A percentile compares a stretch with the other conserved stretches of the same genome.
These are phyloP conservation scores for Halichondria panicea DNA, from an alignment of 37 sponge, comb jelly and placozoan genomes.

Conservation along the genomic window DNA sequence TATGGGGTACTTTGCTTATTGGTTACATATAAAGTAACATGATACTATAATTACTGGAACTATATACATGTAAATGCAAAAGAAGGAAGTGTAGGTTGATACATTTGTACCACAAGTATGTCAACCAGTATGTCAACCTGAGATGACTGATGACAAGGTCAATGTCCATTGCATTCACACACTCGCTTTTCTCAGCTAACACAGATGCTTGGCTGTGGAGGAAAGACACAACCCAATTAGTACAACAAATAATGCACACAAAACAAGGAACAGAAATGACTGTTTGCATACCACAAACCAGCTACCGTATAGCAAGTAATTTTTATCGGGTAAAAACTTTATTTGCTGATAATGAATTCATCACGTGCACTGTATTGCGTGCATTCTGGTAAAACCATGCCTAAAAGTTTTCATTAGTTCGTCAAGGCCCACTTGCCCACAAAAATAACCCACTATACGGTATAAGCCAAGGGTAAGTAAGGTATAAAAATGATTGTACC, in stretches of 20 bases:
- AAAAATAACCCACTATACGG: too few relatives aligned
- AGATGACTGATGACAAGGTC: constrained; percentile 34
- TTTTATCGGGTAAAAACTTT: not conserved
- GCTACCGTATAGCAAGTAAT: not conserved
- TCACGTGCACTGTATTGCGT: not conserved
- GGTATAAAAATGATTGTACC: not conserved
- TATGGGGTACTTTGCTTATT: too few relatives aligned
- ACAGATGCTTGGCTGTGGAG: constrained; percentile 6
- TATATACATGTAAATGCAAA: too few relatives aligned
- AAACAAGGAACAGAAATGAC: not conserved
- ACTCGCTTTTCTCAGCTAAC: constrained; percentile 9
- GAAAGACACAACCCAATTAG: not conserved
- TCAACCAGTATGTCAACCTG: too few relatives aligned
- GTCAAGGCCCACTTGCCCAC: too few relatives aligned
- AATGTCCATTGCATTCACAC: constrained; percentile 20
- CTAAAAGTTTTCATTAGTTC: too few relatives aligned
- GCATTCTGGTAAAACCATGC: too few relatives aligned
- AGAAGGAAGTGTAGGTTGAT: too few relatives aligned
- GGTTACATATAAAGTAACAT: too few relatives aligned
- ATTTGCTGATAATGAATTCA: not conserved
- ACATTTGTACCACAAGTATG: too few relatives aligned
- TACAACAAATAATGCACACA: not conserved
- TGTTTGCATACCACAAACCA: not conserved
- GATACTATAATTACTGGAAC: too few relatives aligned
- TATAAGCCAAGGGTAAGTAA: too few relatives aligned